Base-by-base conservation (phyloP, 1,140 invertebrate genomes). In the Neodiprion virginianus region DNA sequence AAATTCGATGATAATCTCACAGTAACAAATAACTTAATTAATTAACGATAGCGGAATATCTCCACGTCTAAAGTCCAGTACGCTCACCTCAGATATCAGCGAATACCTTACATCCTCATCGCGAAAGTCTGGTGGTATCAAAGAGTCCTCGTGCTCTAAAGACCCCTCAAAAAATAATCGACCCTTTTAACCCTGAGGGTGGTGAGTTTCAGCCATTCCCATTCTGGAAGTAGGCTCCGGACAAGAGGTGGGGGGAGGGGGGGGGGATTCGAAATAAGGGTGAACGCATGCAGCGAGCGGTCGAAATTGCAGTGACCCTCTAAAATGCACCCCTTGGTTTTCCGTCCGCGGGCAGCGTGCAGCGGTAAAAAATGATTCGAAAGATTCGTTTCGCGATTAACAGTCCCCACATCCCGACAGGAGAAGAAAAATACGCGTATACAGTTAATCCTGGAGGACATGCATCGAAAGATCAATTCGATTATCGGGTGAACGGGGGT, bases 291-390 rank as follows among this genome's bases (percentile, higher is more conserved):
- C 28, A 40, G 28, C 28, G 28, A 40, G 28, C 28, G 28, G 53
- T 61, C 53, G n/a, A 61, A 61, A 61, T 61, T 61, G 53, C 53
- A 61, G 53, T 61, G 53, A 61, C 53, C 53, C 53, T 61, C 53
- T 61, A 61, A 61, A 61, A 61, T 61, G 53, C 53, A 61, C 53
- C 53, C 53, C 53, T 61, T 17, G 53, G 11, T 12, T 17, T 14
- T 61, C 53, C 11, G 53, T 61, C 11, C 53, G 8, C n/a, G 28
- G 2, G 28, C 28, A 40, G 28, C 28, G n/a, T 12, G 53, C 4
- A 61, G 53, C 53, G 5, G n/a, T 14, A 61, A 61, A 61, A 61
- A 61, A 61, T 61, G 11, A 61, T 61, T 61, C n/a, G 11, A 61
- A 61, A 61, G 53, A 61, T 61, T 61, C 53, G 53, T 17, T 61